Evolutionary conservation across 1,140 invertebrate genomes (phyloP).

Genomic region (Patella vulgata): DNA sequence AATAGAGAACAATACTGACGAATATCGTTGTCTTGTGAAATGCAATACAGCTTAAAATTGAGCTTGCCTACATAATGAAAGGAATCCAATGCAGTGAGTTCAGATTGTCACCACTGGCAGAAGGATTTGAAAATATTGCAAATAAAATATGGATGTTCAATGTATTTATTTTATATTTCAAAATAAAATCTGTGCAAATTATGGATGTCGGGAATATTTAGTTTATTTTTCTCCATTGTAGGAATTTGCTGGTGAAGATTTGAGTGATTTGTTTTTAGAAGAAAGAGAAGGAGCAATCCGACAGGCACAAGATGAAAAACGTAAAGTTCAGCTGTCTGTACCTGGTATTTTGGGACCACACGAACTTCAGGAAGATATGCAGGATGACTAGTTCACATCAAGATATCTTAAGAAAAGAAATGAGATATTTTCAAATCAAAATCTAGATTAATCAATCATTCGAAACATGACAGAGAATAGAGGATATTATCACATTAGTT

Average conservation of each 20-base stretch:
- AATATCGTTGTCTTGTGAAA: neutral
- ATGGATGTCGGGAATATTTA: no score
- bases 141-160: neutral
- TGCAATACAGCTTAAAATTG: neutral
- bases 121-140: neutral
- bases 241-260: constrained; percentile 98
- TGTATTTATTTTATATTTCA: no score
- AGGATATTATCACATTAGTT: no score
- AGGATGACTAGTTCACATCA: constrained; percentile 76
- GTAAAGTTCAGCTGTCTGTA: constrained; percentile 89
- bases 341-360: constrained; percentile 98
- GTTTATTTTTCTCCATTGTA: no score
- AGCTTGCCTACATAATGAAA: neutral
- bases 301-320: constrained; percentile 92
- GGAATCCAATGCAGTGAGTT: neutral
- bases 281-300: constrained; percentile 90
- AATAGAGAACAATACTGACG: neutral
- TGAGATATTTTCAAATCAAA: no score
- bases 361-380: constrained; percentile 96
- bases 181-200: no score
- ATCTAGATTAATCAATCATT: no score
- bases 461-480: no score
- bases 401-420: no score
- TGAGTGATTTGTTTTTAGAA: constrained; percentile 96
- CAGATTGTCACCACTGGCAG: neutral